Percentiles rank a stretch among this genome's conserved stretches.
These are phyloP conservation scores for Camponotus pennsylvanicus DNA, from an alignment of 1,140 invertebrate species.

Conservation along the genomic window DNA sequence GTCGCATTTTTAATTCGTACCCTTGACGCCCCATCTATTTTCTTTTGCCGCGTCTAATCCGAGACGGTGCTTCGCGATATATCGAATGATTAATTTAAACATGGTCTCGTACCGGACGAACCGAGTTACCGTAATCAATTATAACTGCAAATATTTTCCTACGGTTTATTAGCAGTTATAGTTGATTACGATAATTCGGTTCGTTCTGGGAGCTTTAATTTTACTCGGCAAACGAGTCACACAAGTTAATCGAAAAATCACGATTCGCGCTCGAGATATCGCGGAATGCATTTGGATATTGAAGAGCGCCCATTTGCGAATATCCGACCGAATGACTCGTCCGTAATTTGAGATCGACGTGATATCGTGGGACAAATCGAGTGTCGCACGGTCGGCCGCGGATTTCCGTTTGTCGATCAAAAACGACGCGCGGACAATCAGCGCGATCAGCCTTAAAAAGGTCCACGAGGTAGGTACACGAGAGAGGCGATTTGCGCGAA, in stretches of 20 bases:
- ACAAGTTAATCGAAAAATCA: neutral
- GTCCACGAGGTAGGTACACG: slow-evolving; percentile 31
- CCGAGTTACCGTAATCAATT: no score
- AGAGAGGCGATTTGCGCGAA: slow-evolving; percentile 64
- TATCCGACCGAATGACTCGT: neutral
- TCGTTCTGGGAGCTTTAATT: neutral
- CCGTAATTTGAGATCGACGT: slow-evolving; percentile 8
- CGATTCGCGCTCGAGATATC: neutral
- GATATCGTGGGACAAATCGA: slow-evolving; percentile 39
- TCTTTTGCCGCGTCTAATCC: neutral
- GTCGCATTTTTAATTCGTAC: slow-evolving; percentile 1
- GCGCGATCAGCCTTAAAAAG: slow-evolving; percentile 52
- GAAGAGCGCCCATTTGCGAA: neutral
- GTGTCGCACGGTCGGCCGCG: slow-evolving; percentile 62
- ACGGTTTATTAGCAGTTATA: neutral
- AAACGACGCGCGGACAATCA: slow-evolving; percentile 62
- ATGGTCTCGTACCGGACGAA: no score
- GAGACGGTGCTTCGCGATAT: neutral
- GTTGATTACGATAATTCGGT: neutral
- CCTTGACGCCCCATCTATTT: neutral
- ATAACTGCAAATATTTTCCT: no score
- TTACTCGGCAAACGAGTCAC: neutral
- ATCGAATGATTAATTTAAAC: no score
- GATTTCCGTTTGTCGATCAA: slow-evolving; percentile 69
- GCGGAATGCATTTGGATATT: neutral